These are phyloP conservation scores for Theonella swinhoei DNA, from an alignment of 37 sponge, comb jelly and placozoan species.

Conservation along the genomic window DNA sequence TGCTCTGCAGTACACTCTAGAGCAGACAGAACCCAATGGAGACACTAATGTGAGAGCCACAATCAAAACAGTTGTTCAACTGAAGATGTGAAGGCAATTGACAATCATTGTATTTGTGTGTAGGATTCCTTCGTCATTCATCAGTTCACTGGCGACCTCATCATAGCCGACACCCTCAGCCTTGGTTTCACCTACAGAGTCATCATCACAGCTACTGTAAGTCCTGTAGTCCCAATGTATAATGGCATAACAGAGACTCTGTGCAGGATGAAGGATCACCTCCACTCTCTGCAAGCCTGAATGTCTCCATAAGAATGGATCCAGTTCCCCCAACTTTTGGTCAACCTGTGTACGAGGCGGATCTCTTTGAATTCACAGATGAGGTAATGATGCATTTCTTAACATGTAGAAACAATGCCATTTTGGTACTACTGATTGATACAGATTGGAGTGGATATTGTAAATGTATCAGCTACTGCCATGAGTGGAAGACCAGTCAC, in stretches of 20 bases:
- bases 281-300: conserved; percentile 18
- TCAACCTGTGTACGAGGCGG: conserved; percentile 9
- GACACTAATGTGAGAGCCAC: not conserved
- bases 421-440: too few species aligned
- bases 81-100: not conserved
- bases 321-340: conserved; percentile 33
- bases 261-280: conserved; percentile 60
- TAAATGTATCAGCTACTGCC: not conserved
- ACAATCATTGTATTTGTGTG: not conserved
- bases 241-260: too few species aligned
- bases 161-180: not conserved
- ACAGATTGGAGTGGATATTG: not conserved
- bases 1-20: conserved; percentile 8
- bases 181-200: not conserved
- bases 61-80: too few species aligned
- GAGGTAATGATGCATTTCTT: conserved; percentile 26
- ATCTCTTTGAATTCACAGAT: conserved; percentile 38
- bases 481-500: not conserved
- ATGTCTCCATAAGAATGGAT: conserved; percentile 24
- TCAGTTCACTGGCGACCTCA: conserved; percentile 21
- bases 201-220: conserved; percentile 24
- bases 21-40: conserved; percentile 1
- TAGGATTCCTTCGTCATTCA: conserved; percentile 13
- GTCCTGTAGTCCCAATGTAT: not conserved
- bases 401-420: too few species aligned